phyloP scores from a whole-genome alignment of 2,888 invertebrate genomes.

The Drepanosiphum platanoidis region DNA sequence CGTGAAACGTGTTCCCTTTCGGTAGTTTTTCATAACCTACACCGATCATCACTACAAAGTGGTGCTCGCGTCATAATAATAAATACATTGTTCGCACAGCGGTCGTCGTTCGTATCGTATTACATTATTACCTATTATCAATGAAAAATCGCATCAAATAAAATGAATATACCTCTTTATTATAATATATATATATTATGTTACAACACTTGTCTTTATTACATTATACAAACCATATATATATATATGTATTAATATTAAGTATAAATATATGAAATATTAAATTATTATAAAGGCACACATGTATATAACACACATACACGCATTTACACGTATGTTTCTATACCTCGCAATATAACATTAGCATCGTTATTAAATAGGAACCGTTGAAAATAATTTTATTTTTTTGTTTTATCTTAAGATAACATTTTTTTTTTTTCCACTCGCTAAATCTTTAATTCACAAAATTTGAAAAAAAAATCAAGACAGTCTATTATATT shows the following conservation, averaged over 20 bases:
- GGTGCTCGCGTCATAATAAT: no score
- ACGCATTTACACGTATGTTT: background rate
- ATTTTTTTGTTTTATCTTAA: background rate
- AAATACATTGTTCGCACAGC: no score
- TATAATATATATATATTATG: background rate
- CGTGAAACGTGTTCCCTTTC: no score
- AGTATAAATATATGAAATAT: slow-evolving; percentile 49
- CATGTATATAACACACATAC: slow-evolving; percentile 6
- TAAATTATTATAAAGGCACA: slow-evolving; percentile 36
- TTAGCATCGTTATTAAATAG: slow-evolving; percentile 34
- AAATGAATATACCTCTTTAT: slow-evolving; percentile 44
- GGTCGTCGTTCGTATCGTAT: no score
- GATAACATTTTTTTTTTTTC: background rate
- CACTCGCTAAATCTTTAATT: slow-evolving; percentile 10
- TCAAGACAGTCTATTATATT: slow-evolving; percentile 21
- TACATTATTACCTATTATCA: no score
- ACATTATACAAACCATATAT: background rate
- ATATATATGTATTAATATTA: background rate
- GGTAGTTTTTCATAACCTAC: no score
- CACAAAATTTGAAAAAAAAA: background rate
- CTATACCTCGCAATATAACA: slow-evolving; percentile 17
- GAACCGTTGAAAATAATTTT: slow-evolving; percentile 32
- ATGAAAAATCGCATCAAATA: background rate
- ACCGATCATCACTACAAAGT: no score
- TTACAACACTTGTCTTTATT: slow-evolving; percentile 24